These are phyloP conservation scores for Dilophus febrilis DNA, from an alignment of 2,888 invertebrate species.

Conservation along the genomic window DNA sequence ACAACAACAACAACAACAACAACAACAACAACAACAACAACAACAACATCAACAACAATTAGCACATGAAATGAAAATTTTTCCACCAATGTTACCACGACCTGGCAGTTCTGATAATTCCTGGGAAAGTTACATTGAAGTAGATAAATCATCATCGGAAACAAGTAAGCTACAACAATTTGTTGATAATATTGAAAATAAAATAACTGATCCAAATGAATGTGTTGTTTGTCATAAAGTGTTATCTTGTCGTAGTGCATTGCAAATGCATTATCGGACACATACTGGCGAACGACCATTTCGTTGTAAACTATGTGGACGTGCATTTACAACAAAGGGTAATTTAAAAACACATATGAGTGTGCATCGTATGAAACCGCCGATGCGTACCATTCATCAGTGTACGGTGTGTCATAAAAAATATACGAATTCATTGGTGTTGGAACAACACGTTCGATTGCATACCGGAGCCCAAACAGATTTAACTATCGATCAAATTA, in stretches of 20 bases:
- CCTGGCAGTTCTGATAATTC: constrained; percentile 89
- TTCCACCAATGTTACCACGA: constrained; percentile 36
- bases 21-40: too few species aligned
- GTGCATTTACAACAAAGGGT: constrained; percentile 96
- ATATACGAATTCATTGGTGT: constrained; percentile 80
- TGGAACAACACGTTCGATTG: constrained; percentile 89
- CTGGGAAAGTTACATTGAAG: constrained; percentile 95
- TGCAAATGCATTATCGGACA: constrained; percentile 86
- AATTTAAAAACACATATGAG: constrained; percentile 99
- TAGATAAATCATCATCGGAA: constrained; percentile 70
- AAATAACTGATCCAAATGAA: constrained; percentile 92
- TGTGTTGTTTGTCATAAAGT: constrained; percentile 96
- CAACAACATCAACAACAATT: constrained; percentile 4
- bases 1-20: too few species aligned
- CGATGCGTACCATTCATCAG: constrained; percentile 82
- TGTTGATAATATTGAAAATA: constrained; percentile 93
- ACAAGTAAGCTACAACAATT: constrained; percentile 91
- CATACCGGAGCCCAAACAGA: constrained; percentile 83
- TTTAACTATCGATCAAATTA: constrained; percentile 69
- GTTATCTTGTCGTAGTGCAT: constrained; percentile 89
- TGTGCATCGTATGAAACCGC: constrained; percentile 90
- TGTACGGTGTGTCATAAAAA: constrained; percentile 97
- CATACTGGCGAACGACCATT: constrained; percentile 52
- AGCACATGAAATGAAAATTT: constrained; percentile 5
- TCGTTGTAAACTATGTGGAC: constrained; percentile 91